Conservation (phyloP, 2,113 vertebrate species). For the Dryoscopus gambensis region DNA sequence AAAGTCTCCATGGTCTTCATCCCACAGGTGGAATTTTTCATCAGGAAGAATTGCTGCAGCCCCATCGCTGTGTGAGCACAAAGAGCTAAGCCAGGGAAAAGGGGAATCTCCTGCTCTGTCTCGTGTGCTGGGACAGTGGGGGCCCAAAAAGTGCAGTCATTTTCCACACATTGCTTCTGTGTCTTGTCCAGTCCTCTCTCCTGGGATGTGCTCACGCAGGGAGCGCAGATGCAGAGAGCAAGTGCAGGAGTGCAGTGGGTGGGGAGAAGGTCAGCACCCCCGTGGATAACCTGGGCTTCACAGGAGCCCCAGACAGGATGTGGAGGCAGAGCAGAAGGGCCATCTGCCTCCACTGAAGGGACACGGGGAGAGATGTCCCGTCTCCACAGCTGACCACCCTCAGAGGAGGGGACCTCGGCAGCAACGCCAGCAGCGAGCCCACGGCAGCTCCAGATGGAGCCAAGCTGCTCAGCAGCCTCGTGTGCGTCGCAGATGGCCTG, state of each 20-base stretch:
- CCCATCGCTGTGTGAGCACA: background rate
- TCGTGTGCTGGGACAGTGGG: rapidly evolving
- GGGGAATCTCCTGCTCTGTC: background rate
- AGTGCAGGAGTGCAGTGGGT: background rate
- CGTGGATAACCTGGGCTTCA: background rate
- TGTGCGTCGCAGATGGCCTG: conserved; percentile 14
- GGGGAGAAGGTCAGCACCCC: background rate
- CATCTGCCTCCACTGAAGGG: background rate
- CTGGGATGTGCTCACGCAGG: rapidly evolving
- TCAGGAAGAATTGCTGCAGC: rapidly evolving
- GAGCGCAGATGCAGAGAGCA: background rate
- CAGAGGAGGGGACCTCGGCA: background rate
- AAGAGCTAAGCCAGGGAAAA: background rate
- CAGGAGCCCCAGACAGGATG: background rate
- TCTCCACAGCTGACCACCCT: background rate
- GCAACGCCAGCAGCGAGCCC: background rate
- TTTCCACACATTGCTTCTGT: background rate
- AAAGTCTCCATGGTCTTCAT: background rate
- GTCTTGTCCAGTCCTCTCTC: background rate
- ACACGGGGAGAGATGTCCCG: background rate
- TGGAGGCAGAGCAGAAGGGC: background rate
- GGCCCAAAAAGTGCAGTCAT: background rate
- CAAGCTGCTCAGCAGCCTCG: conserved; percentile 13
- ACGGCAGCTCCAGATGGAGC: conserved; percentile 34
- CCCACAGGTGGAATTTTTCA: background rate